Conservation (phyloP, 2,797 vertebrate genomes). For the Sebastes minor region DNA sequence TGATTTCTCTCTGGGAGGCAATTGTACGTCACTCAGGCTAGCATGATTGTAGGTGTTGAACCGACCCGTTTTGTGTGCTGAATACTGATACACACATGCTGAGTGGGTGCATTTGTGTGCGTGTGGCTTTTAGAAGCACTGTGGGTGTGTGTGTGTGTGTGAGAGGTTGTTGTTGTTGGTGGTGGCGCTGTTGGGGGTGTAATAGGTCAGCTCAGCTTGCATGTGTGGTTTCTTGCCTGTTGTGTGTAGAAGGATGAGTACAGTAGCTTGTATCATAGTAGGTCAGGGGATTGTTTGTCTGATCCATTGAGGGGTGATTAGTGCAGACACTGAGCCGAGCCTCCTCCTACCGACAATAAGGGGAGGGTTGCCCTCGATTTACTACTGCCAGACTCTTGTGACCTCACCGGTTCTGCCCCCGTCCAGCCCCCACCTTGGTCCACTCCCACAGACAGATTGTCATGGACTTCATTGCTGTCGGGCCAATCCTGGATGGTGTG, state of each 20-base stretch:
- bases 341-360: conserved; percentile 53
- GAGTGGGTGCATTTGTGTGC: conserved; percentile 41
- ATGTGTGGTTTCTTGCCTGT: conserved; percentile 14
- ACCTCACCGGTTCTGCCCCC: conserved; percentile 27
- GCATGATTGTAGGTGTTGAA: conserved; percentile 30
- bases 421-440: conserved; percentile 2
- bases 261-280: conserved; percentile 63
- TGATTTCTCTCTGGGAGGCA: conserved; percentile 5
- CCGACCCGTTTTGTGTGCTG: conserved; percentile 23
- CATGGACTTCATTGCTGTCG: conserved; percentile 20
- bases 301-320: conserved; percentile 76
- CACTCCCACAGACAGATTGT: conserved; percentile 39
- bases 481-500: conserved; percentile 9
- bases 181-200: conserved; percentile 3
- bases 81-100: conserved; percentile 21
- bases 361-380: conserved; percentile 55
- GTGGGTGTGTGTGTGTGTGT: not conserved
- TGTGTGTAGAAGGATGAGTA: conserved; percentile 19
- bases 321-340: conserved; percentile 58
- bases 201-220: conserved; percentile 37
- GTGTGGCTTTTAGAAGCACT: conserved; percentile 27
- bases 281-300: conserved; percentile 77
- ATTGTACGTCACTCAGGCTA: conserved; percentile 3
- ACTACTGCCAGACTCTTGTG: conserved; percentile 35
- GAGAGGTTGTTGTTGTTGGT: not conserved